Conservation (phyloP, 2,113 vertebrate genomes). For the Heterochromis multidens region DNA sequence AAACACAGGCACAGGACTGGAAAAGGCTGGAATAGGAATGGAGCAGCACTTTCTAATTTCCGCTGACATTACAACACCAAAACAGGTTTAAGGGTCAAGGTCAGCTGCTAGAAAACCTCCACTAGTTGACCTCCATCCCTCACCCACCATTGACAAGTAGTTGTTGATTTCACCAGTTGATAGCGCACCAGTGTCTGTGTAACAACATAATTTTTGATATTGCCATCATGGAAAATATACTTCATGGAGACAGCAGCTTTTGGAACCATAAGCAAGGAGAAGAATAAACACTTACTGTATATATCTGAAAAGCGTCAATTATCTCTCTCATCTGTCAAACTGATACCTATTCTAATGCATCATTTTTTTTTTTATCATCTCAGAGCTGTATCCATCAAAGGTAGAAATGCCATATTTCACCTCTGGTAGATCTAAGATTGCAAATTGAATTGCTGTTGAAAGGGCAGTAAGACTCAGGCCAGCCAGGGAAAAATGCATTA, state of each 20-base stretch:
- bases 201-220: background rate
- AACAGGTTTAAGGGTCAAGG: background rate
- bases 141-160: background rate
- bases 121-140: background rate
- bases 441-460: conserved; percentile 39
- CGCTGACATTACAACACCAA: background rate
- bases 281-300: background rate
- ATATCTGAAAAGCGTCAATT: background rate
- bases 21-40: background rate
- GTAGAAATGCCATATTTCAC: background rate
- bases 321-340: background rate
- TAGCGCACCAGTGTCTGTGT: background rate
- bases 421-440: background rate
- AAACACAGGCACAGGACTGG: background rate
- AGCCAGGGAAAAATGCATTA: background rate
- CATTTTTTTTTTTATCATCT: background rate
- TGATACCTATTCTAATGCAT: background rate
- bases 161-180: background rate
- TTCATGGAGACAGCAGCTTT: background rate
- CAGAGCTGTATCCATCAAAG: background rate
- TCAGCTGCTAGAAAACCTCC: background rate
- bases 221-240: background rate
- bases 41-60: background rate
- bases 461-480: conserved; percentile 13
- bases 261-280: background rate